Conservation (phyloP, 2,888 invertebrate genomes). For the Agrochola lychnidis region DNA sequence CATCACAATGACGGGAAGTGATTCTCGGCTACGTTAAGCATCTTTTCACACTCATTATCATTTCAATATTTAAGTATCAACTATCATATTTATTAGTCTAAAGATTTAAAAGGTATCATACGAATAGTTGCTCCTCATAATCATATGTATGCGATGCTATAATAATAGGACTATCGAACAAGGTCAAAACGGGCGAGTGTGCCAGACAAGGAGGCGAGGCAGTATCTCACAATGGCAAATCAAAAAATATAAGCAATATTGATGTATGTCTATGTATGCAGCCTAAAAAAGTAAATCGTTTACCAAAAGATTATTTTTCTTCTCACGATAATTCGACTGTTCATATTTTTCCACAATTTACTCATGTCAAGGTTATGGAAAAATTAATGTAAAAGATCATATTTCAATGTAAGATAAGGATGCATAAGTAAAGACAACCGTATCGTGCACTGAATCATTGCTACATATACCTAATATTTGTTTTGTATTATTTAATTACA, state of each 20-base stretch:
- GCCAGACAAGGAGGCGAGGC: neutral
- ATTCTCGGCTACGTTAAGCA: no score
- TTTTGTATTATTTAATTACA: constrained; percentile 31
- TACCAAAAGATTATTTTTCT: neutral
- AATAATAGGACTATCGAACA: neutral
- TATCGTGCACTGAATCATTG: constrained; percentile 6
- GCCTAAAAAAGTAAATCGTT: neutral
- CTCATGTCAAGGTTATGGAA: constrained; percentile 19
- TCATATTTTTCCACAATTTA: constrained; percentile 16
- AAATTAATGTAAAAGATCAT: constrained; percentile 3
- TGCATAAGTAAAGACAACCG: constrained; percentile 28
- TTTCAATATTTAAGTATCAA: neutral
- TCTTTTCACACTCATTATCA: no score
- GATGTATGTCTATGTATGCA: neutral
- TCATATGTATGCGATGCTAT: neutral
- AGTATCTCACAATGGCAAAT: neutral
- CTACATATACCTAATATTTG: constrained; percentile 11
- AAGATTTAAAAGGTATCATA: neutral
- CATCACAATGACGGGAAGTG: no score
- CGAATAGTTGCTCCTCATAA: neutral
- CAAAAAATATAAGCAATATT: neutral
- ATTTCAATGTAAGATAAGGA: constrained; percentile 19
- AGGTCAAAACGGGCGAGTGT: neutral
- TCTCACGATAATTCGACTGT: neutral
- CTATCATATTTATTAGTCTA: neutral